Percentiles rank a stretch among this genome's conserved stretches.
Evolutionary conservation across 1,140 invertebrate genomes (phyloP).

Genomic region (Heliconius hermathena): DNA sequence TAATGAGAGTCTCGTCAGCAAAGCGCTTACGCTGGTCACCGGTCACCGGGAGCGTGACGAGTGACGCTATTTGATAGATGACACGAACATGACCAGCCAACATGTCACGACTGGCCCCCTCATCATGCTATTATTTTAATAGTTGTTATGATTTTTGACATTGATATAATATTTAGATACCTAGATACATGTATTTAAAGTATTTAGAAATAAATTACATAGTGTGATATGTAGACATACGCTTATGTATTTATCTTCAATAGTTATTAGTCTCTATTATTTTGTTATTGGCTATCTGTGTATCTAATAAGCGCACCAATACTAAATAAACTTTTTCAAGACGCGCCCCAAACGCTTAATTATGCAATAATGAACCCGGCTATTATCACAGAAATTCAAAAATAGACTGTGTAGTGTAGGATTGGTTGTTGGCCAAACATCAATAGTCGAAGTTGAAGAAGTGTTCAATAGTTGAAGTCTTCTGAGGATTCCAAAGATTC

Average conservation of each 20-base stretch:
- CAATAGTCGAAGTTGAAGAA: too few species aligned
- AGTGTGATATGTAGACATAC: too few species aligned
- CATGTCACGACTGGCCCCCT: background rate
- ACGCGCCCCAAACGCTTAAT: background rate
- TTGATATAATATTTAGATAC: background rate
- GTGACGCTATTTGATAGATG: constrained; percentile 2
- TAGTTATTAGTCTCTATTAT: background rate
- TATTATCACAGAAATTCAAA: background rate
- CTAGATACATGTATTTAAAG: background rate
- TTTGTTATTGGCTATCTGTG: too few species aligned
- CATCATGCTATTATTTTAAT: background rate
- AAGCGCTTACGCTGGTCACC: background rate
- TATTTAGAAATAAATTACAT: too few species aligned
- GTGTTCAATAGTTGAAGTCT: too few species aligned
- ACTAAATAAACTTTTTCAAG: too few species aligned
- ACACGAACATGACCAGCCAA: background rate
- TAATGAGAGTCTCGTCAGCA: constrained; percentile 17
- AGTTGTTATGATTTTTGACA: background rate
- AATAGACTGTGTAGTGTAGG: too few species aligned
- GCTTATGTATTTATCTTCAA: background rate
- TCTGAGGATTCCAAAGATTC: too few species aligned
- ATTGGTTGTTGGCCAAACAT: too few species aligned
- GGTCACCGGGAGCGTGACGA: constrained; percentile 22
- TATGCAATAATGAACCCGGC: background rate
- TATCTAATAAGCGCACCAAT: too few species aligned